Evolutionary conservation across 2,113 vertebrate genomes (phyloP).

Genomic region (Ailurus styani): DNA sequence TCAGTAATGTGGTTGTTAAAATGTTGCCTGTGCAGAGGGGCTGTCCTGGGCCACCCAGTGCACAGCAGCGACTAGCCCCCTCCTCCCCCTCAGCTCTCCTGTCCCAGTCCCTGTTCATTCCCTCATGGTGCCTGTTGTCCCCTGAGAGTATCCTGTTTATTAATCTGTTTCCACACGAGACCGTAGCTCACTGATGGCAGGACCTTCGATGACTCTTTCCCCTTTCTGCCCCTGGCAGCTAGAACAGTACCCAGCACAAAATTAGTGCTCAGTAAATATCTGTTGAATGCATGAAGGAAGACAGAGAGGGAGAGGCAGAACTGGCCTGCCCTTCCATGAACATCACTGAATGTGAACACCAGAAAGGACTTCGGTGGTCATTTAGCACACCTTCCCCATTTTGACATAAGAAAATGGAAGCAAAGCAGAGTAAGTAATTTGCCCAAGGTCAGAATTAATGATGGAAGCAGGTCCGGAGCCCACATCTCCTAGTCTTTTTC

Average conservation of each 20-base stretch:
- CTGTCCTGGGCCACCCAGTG: too few species aligned
- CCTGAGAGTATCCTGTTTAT: background rate
- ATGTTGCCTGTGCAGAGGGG: background rate
- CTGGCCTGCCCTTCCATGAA: background rate
- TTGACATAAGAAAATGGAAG: background rate
- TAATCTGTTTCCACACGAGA: too few species aligned
- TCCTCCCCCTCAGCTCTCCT: rapidly evolving
- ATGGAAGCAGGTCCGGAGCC: background rate
- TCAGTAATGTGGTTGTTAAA: background rate
- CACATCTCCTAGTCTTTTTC: background rate
- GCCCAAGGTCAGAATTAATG: background rate
- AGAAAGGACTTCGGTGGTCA: background rate
- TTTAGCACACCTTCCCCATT: background rate
- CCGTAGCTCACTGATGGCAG: rapidly evolving
- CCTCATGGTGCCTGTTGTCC: rapidly evolving
- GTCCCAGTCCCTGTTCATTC: rapidly evolving
- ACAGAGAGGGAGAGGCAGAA: background rate
- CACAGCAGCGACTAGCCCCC: rapidly evolving
- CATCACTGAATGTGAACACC: too few species aligned
- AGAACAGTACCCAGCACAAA: background rate
- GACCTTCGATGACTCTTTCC: background rate
- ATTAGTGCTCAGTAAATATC: background rate
- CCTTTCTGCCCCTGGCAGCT: background rate
- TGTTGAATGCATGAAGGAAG: background rate
- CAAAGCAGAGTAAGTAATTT: background rate